Conservation (phyloP, 2,888 invertebrate genomes). For the Proisotoma minuta region DNA sequence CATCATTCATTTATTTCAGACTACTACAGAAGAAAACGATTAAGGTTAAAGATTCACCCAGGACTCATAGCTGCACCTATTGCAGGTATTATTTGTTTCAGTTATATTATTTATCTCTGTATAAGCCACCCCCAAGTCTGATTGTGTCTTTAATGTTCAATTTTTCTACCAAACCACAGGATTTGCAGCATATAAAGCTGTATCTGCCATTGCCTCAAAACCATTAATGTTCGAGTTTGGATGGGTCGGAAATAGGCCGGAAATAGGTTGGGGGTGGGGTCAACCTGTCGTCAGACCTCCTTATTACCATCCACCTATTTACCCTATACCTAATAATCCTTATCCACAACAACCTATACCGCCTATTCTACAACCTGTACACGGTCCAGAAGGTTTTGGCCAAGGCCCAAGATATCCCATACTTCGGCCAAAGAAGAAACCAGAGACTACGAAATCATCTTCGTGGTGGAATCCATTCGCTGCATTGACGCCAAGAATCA, state of each 20-base stretch:
- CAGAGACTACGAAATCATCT: constrained; percentile 19
- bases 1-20: constrained; percentile 2
- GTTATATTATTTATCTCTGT: too few species aligned
- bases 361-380: constrained; percentile 7
- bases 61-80: constrained; percentile 42
- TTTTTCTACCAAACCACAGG: constrained; percentile 40
- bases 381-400: constrained; percentile 11
- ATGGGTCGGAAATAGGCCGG: constrained; percentile 32
- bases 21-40: constrained; percentile 34
- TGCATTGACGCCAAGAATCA: constrained; percentile 29
- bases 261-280: constrained; percentile 17
- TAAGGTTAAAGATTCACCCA: constrained; percentile 40
- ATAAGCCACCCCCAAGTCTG: too few species aligned
- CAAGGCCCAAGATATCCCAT: constrained; percentile 25
- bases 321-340: constrained; percentile 2
- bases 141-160: too few species aligned
- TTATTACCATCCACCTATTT: constrained; percentile 10
- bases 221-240: constrained; percentile 42
- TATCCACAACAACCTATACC: constrained; percentile 20
- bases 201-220: constrained; percentile 34
- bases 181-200: constrained; percentile 39
- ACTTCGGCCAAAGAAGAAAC: constrained; percentile 23
- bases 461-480: constrained; percentile 41
- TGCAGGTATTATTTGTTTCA: too few species aligned
- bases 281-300: neutral